Evolutionary conservation across 2,888 invertebrate species (phyloP), one percentile per base, ranked within the genome.

Genomic region (Apamea monoglypha): DNA sequence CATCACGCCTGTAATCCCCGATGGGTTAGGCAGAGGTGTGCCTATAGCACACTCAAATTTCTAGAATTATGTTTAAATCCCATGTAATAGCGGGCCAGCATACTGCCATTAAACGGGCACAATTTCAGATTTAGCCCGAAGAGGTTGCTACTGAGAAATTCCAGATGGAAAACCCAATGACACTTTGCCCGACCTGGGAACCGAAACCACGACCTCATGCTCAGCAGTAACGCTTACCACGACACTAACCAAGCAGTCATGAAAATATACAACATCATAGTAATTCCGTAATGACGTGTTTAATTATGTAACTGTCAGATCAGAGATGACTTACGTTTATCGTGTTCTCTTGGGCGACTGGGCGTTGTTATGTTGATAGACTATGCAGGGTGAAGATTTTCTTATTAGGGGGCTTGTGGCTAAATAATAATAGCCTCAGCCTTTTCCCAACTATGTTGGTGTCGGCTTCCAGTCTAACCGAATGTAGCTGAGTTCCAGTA

Each of bases 281-380:
- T n/a, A n/a, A n/a, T n/a, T n/a, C n/a, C 73, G 40, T 85, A 53
- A 81, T 66, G 82, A 71, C 67, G 64, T 70, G 70, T 70, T 81
- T 56, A 85, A 81, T 82, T 85, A 85, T 63, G 86, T 71, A 68
- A 10, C 40, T 81, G 61, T 69, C 53, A 32, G 29, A 50, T 61
- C 2, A 18, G 5, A 18, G 61, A 64, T 84, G 56, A 40, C 16
- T 78, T 47, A 66, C 16, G 47, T 32, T 53, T 53, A 53, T 40
- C 12, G 14, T 47, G 18, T 56, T 78, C 7, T 7, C 12, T 25
- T 21, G 0, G 7, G 56, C 2, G 16, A 2, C 29, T 18, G 29
- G 25, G 36, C 18, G 32, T 63, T 63, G 61, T 63, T 63, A 32
- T 63, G 18, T 18, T 63, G 63, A 21, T 32, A 32, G 16, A 63